A percentile compares a stretch with the other conserved stretches of the same genome.
Conservation (phyloP, 2,113 vertebrate genomes). For the Cranoglanis bouderius region DNA sequence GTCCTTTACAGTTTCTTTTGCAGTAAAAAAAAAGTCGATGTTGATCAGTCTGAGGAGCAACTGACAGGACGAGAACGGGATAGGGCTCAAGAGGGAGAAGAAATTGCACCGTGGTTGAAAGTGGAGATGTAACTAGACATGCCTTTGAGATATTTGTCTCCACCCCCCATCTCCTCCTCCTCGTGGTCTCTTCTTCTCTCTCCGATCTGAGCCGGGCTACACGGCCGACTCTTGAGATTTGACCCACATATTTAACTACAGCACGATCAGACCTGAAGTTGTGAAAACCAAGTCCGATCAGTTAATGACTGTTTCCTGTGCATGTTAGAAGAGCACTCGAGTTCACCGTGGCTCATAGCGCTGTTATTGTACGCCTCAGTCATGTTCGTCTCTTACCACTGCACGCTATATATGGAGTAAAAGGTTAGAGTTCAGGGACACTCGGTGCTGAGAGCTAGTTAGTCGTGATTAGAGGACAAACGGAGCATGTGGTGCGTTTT, state of each 20-base stretch:
- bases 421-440: conserved; percentile 24
- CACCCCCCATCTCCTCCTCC: conserved; percentile 30
- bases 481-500: background rate
- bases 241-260: conserved; percentile 58
- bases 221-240: conserved; percentile 50
- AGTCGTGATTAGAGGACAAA: background rate
- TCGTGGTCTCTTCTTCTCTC: conserved; percentile 1
- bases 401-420: background rate
- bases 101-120: conserved; percentile 78
- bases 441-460: background rate
- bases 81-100: conserved; percentile 30
- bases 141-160: conserved; percentile 67
- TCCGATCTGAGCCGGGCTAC: conserved; percentile 43
- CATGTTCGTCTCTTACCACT: background rate
- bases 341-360: background rate
- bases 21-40: background rate
- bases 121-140: conserved; percentile 74
- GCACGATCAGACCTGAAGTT: conserved; percentile 41
- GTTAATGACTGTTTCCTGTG: conserved; percentile 21
- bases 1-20: background rate
- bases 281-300: conserved; percentile 46
- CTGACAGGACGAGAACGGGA: conserved; percentile 17
- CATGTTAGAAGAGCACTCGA: background rate
- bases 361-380: too few species aligned
- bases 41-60: background rate